A percentile compares a stretch with the other conserved stretches of the same genome.
Conservation (phyloP, 2,797 vertebrate species). For the Lepidocolaptes lacrymiger region DNA sequence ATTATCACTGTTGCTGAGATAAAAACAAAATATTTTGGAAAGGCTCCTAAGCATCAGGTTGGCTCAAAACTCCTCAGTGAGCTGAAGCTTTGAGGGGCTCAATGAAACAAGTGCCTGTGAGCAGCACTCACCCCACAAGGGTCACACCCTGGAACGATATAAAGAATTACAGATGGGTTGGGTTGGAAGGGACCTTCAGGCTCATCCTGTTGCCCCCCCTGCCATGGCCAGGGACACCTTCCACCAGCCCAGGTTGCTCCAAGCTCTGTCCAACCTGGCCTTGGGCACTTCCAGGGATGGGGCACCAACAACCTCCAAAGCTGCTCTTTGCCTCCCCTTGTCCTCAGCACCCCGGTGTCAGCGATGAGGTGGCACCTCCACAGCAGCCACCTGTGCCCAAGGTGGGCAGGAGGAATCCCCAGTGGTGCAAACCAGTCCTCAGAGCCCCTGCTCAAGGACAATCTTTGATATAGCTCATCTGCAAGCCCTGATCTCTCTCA, state of each 20-base stretch:
- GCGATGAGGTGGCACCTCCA: not conserved
- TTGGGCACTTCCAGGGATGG: not conserved
- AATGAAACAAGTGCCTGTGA: not conserved
- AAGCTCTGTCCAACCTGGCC: not conserved
- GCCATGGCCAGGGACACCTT: not conserved
- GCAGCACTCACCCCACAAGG: not conserved
- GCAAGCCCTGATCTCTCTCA: rapidly evolving
- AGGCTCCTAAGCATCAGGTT: not conserved
- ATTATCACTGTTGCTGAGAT: not conserved
- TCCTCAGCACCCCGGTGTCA: not conserved
- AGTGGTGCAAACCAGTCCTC: rapidly evolving
- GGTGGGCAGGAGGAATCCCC: not conserved
- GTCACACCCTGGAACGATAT: not conserved
- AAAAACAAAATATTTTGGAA: not conserved
- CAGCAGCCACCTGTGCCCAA: not conserved
- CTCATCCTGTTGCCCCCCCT: not conserved
- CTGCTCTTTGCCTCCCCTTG: not conserved
- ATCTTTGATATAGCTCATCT: rapidly evolving
- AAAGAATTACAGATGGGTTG: not conserved
- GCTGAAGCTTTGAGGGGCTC: not conserved
- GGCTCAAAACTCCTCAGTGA: not conserved
- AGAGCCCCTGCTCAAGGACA: not conserved
- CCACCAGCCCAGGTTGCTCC: not conserved
- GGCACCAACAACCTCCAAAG: too few species aligned
- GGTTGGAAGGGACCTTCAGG: not conserved